Evolutionary conservation across 2,888 invertebrate genomes (phyloP).

Genomic region (Cryptophagus acutangulus): DNA sequence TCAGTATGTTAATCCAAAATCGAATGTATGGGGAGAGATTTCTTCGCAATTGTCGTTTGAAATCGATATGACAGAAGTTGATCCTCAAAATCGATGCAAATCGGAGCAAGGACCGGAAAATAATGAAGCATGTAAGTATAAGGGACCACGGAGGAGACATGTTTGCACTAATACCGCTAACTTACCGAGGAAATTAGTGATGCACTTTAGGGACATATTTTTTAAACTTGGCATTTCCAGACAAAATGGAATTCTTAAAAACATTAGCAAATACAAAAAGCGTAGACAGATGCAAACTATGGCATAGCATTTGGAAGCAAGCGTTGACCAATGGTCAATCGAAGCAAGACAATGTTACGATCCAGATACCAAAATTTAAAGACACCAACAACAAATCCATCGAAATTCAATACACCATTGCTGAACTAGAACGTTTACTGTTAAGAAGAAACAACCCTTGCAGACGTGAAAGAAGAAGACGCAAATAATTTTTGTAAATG

Average conservation of each 20-base stretch:
- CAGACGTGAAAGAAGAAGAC: background rate
- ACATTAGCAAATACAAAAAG: constrained; percentile 38
- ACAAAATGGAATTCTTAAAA: constrained; percentile 39
- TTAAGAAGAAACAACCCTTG: constrained; percentile 4
- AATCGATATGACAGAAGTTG: constrained; percentile 1
- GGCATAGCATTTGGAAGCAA: constrained; percentile 43
- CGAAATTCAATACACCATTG: constrained; percentile 39
- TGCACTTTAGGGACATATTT: no score
- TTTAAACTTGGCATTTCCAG: no score
- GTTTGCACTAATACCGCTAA: no score
- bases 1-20: no score
- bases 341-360: constrained; percentile 40
- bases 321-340: constrained; percentile 40
- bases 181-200: no score
- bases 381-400: constrained; percentile 30
- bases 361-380: constrained; percentile 40
- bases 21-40: background rate
- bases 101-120: background rate
- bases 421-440: constrained; percentile 35
- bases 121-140: background rate
- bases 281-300: constrained; percentile 36
- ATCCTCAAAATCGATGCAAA: constrained; percentile 1
- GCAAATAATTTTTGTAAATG: constrained; percentile 25
- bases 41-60: constrained; percentile 3
- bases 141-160: no score